A percentile compares a stretch with the other conserved stretches of the same genome.
These are phyloP conservation scores for Calephelis nemesis DNA, from an alignment of 1,140 invertebrate species.

Conservation along the genomic window DNA sequence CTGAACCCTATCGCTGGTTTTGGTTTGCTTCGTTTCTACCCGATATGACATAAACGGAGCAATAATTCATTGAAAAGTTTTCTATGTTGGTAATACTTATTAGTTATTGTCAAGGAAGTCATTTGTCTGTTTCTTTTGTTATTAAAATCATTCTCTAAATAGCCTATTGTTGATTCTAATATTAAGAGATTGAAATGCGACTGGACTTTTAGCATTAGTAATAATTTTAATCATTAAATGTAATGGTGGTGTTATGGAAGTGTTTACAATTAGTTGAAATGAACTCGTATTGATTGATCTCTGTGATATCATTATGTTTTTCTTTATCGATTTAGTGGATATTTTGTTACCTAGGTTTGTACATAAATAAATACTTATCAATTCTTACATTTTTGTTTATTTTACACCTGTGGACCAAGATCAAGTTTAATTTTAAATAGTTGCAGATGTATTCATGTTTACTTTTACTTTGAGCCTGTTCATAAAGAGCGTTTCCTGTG, in stretches of 20 bases:
- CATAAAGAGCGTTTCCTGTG: too few relatives aligned
- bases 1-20: too few relatives aligned
- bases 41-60: too few relatives aligned
- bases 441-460: too few relatives aligned
- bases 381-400: constrained; percentile 41
- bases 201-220: neutral
- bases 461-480: too few relatives aligned
- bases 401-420: neutral
- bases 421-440: too few relatives aligned
- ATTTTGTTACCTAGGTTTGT: constrained; percentile 46
- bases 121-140: too few relatives aligned
- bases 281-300: constrained; percentile 47
- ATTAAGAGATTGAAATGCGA: neutral
- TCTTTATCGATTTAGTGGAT: constrained; percentile 38
- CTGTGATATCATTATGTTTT: constrained; percentile 69
- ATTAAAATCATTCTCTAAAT: neutral
- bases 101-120: too few relatives aligned
- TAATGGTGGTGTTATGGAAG: constrained; percentile 16
- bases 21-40: too few relatives aligned
- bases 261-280: constrained; percentile 15
- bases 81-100: too few relatives aligned
- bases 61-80: too few relatives aligned
- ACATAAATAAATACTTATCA: constrained; percentile 60
- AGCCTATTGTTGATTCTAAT: neutral
- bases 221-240: neutral